Percentiles rank a stretch among this genome's conserved stretches.
Evolutionary conservation across 2,797 vertebrate species (phyloP).

Genomic region (Lemur catta): DNA sequence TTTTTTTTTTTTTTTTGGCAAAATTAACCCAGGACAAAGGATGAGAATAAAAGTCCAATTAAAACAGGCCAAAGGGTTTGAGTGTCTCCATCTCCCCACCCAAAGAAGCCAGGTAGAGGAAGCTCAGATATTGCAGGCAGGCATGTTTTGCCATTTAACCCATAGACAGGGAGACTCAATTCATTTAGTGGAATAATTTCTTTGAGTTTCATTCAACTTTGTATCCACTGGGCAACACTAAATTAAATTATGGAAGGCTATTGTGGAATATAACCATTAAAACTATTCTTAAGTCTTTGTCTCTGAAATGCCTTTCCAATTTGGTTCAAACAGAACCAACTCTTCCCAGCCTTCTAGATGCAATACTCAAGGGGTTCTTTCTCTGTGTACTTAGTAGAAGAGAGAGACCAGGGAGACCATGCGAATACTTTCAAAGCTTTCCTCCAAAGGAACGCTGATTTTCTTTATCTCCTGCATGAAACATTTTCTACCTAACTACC

Average conservation of each 20-base stretch:
- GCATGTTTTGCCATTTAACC: background rate
- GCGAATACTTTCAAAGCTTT: background rate
- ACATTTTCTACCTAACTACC: background rate
- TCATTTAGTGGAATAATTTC: background rate
- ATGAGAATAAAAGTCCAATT: background rate
- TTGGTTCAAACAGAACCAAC: slow-evolving; percentile 36
- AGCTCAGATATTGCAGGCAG: background rate
- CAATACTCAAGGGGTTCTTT: background rate
- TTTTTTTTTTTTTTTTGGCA: background rate
- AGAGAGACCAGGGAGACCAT: background rate
- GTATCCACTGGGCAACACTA: background rate
- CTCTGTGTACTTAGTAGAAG: background rate
- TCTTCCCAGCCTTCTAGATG: background rate
- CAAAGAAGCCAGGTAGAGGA: background rate
- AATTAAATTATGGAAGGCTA: background rate
- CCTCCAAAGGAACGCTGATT: background rate
- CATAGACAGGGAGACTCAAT: no score
- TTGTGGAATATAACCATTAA: background rate
- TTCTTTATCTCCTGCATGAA: background rate
- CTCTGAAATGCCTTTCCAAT: slow-evolving; percentile 52
- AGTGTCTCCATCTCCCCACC: background rate
- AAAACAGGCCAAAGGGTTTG: background rate
- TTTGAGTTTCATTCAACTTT: slow-evolving; percentile 15
- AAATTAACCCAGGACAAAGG: slow-evolving; percentile 3
- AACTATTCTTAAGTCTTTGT: slow-evolving; percentile 14